Evolutionary conservation across 2,797 vertebrate genomes (phyloP).

Genomic region (Acomys russatus): DNA sequence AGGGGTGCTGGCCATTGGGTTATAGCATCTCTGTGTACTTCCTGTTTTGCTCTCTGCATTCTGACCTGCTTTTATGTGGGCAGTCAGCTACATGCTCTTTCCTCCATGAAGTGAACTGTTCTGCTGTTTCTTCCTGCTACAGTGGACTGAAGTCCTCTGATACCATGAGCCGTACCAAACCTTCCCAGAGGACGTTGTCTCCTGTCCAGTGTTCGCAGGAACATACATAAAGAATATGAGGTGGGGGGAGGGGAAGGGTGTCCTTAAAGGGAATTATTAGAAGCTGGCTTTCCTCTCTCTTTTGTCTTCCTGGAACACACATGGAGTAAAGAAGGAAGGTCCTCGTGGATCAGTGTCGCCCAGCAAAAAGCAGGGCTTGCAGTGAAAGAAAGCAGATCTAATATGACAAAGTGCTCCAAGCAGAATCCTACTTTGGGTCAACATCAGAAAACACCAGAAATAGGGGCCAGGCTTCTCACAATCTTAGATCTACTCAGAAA

Average conservation of each 20-base stretch:
- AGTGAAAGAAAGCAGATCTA: not conserved
- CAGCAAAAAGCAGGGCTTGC: not conserved
- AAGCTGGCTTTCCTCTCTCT: not conserved
- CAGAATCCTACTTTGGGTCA: not conserved
- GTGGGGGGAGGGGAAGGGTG: too few species aligned
- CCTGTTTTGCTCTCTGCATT: not conserved
- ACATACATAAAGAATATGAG: not conserved
- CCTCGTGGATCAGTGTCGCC: not conserved
- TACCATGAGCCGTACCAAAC: not conserved
- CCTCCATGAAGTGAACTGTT: not conserved
- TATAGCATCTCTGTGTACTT: not conserved
- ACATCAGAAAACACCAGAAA: not conserved
- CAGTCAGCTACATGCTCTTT: not conserved
- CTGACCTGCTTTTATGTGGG: not conserved
- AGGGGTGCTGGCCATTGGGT: fast-evolving
- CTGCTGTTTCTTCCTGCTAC: not conserved
- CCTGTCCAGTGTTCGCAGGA: not conserved
- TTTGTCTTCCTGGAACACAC: not conserved
- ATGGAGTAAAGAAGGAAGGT: too few species aligned
- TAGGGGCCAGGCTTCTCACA: not conserved
- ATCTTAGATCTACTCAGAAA: not conserved
- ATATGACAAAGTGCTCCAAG: not conserved
- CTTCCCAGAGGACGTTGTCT: not conserved
- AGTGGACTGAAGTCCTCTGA: not conserved
- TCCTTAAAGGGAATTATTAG: too few species aligned